Evolutionary conservation across 2,888 invertebrate species (phyloP), one percentile per base, ranked within the genome.

Genomic region (Athetis lepigone): DNA sequence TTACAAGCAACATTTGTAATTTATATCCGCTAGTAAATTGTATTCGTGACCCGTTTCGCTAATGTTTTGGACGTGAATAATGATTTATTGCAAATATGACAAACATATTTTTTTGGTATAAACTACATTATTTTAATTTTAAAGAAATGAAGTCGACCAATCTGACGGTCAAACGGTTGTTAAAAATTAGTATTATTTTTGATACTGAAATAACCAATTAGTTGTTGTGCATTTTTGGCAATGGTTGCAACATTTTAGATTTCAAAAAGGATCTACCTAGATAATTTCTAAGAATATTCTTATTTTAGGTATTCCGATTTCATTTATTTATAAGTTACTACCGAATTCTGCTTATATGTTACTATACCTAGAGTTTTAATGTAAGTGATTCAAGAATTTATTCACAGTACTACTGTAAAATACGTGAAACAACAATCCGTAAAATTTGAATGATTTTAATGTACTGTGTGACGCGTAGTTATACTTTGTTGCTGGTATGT

Each of bases 21-120:
- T 71, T 58, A 58, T 58, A 58, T 46, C 19, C 33, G 23, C 36
- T 16, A 33, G 33, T 33, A 33, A 33, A 21, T 56, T 65, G 72
- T 77, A 77, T 77, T 72, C 55, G 73, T 77, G 72, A 72, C 72
- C 73, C 33, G 49, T 60, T 77, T 76, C 8, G 33, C 58, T 59
- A 58, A 76, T 65, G 52, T 40, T 72, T 37, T 19, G 46, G 51
- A 58, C 55, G 45, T 72, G 39, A 55, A 58, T 42, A 72, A 52
- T 56, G 49, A 71, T 76, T 65, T 73, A 47, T 71, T 60, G 43
- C 47, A 45, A 76, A 49, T 59, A 56, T 37, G 27, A 55, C 59
- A 73, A 77, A 60, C 40, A 60, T 72, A 73, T 65, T 56, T 47
- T 71, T 77, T n/a, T n/a, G n/a, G n/a, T n/a, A n/a, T n/a, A n/a